These are phyloP conservation scores for Onthophagus sagittarius DNA, from an alignment of 2,888 invertebrate species.

Conservation along the genomic window DNA sequence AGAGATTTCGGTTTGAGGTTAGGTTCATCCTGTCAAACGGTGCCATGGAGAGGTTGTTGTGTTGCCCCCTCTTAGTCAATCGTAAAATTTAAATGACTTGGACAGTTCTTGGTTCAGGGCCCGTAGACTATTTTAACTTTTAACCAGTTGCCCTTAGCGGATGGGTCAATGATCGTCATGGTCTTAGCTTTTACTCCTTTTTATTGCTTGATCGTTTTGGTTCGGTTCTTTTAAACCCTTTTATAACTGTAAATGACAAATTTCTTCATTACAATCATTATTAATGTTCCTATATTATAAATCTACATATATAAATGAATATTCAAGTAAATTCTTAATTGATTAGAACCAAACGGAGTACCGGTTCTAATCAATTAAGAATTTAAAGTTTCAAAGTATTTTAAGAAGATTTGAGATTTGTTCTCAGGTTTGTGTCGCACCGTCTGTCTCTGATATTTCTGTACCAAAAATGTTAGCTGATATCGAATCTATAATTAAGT, in stretches of 20 bases:
- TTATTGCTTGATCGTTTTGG: neutral
- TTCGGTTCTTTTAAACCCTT: neutral
- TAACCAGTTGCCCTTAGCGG: slow-evolving; percentile 21
- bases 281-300: too few relatives aligned
- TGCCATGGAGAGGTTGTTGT: neutral
- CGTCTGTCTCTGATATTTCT: too few relatives aligned
- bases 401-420: too few relatives aligned
- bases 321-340: too few relatives aligned
- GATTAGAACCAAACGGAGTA: too few relatives aligned
- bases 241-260: neutral
- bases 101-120: neutral
- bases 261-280: too few relatives aligned
- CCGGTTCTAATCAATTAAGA: too few relatives aligned
- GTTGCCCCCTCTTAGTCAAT: slow-evolving; percentile 4
- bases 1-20: neutral
- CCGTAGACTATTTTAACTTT: neutral
- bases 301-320: too few relatives aligned
- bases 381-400: too few relatives aligned
- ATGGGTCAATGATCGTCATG: slow-evolving; percentile 32
- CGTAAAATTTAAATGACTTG: slow-evolving; percentile 8
- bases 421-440: too few relatives aligned
- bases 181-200: slow-evolving; percentile 23
- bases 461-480: too few relatives aligned
- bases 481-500: too few relatives aligned
- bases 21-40: neutral